Percentiles rank a stretch among this genome's conserved stretches.
phyloP scores from a whole-genome alignment of 2,888 invertebrate species.

The Cepaea hortensis region DNA sequence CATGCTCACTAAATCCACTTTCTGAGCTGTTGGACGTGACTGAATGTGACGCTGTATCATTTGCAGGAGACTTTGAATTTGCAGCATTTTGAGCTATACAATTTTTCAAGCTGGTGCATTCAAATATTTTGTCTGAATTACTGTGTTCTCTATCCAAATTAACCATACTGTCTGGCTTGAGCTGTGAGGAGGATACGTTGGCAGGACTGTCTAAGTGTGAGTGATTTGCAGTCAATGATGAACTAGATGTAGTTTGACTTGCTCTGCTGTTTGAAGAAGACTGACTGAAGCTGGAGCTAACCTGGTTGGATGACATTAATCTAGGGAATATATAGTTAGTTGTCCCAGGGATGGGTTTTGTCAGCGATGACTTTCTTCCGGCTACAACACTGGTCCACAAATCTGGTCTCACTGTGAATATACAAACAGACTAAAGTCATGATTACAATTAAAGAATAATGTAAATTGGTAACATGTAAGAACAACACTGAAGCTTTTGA shows the following conservation, averaged over 20 bases:
- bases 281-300: constrained; percentile 37
- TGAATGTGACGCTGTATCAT: constrained; percentile 54
- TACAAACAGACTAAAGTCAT: neutral
- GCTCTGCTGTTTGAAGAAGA: constrained; percentile 24
- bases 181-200: neutral
- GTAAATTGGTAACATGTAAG: neutral
- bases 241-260: constrained; percentile 19
- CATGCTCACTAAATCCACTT: constrained; percentile 65
- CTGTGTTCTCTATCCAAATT: neutral
- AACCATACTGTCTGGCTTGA: neutral
- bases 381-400: constrained; percentile 68
- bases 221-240: constrained; percentile 1
- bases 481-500: neutral
- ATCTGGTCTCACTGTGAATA: constrained; percentile 54
- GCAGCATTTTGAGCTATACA: neutral
- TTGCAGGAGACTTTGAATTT: constrained; percentile 44
- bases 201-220: neutral
- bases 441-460: neutral
- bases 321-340: constrained; percentile 58
- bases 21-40: constrained; percentile 57
- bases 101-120: neutral
- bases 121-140: neutral
- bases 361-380: constrained; percentile 59
- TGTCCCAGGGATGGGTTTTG: constrained; percentile 68
- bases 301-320: constrained; percentile 5